Percentiles rank a stretch among this genome's conserved stretches.
These are phyloP conservation scores for Hapalemur alaotrensis DNA, from an alignment of 2,797 vertebrate genomes.

Conservation along the genomic window DNA sequence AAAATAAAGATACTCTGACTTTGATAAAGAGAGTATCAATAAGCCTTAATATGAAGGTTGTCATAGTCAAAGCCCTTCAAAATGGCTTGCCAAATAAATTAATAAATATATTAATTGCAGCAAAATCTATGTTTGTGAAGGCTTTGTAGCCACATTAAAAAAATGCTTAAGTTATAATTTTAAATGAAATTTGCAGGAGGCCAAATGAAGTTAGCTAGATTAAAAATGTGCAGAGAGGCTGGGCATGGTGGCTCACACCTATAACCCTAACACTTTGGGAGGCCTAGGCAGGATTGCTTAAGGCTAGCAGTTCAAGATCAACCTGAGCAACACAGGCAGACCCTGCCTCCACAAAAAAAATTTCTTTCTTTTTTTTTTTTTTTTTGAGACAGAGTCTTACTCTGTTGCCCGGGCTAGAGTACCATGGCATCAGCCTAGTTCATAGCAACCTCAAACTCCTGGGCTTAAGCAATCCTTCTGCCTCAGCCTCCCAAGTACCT, in stretches of 20 bases:
- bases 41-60: not conserved
- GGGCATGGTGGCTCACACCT: not conserved
- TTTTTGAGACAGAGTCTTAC: too few relatives aligned
- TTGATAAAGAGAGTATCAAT: not conserved
- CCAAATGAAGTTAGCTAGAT: not conserved
- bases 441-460: too few relatives aligned
- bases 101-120: not conserved
- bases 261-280: not conserved
- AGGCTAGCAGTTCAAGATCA: not conserved
- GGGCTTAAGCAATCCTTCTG: too few relatives aligned
- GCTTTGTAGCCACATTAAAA: not conserved
- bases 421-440: too few relatives aligned
- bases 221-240: not conserved
- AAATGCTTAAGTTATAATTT: not conserved
- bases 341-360: not conserved
- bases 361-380: too few relatives aligned
- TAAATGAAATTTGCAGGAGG: not conserved
- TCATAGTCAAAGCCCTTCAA: not conserved
- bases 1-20: not conserved
- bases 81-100: not conserved
- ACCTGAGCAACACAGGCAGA: not conserved
- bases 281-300: not conserved
- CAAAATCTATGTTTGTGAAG: not conserved
- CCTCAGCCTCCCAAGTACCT: too few relatives aligned
- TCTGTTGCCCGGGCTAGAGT: too few relatives aligned